Percentiles rank a stretch among this genome's conserved stretches.
These are phyloP conservation scores for Pungitius pungitius DNA, from an alignment of 2,113 vertebrate genomes.

Conservation along the genomic window DNA sequence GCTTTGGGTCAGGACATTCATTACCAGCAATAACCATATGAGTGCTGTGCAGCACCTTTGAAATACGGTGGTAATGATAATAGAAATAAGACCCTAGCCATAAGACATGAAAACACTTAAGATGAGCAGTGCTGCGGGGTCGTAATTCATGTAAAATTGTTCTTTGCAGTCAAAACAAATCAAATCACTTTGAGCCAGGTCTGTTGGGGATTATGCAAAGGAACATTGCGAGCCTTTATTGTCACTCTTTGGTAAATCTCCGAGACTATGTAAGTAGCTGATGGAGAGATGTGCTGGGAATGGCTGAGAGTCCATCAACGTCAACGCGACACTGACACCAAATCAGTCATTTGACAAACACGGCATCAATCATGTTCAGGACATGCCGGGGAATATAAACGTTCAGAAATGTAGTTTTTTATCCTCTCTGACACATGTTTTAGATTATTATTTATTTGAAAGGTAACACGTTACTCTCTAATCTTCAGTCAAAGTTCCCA, in stretches of 20 bases:
- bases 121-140: background rate
- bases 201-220: slow-evolving; percentile 39
- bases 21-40: too few species aligned
- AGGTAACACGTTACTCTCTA: background rate
- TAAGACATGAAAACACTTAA: background rate
- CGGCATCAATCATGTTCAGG: slow-evolving; percentile 13
- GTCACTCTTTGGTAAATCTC: slow-evolving; percentile 12
- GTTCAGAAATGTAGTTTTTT: background rate
- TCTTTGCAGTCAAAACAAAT: slow-evolving; percentile 29
- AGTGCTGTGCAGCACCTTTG: background rate
- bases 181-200: slow-evolving; percentile 13
- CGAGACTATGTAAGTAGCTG: background rate
- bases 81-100: background rate
- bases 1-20: too few species aligned
- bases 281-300: slow-evolving; percentile 46
- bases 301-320: slow-evolving; percentile 47
- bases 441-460: background rate
- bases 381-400: background rate
- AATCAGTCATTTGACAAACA: slow-evolving; percentile 42
- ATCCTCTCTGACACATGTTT: background rate
- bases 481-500: background rate
- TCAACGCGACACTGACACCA: background rate
- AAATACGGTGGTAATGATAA: background rate
- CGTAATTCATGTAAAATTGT: slow-evolving; percentile 15
- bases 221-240: slow-evolving; percentile 18